These are phyloP conservation scores for Rhopalosiphum maidis DNA, from an alignment of 1,140 invertebrate species.

Conservation along the genomic window DNA sequence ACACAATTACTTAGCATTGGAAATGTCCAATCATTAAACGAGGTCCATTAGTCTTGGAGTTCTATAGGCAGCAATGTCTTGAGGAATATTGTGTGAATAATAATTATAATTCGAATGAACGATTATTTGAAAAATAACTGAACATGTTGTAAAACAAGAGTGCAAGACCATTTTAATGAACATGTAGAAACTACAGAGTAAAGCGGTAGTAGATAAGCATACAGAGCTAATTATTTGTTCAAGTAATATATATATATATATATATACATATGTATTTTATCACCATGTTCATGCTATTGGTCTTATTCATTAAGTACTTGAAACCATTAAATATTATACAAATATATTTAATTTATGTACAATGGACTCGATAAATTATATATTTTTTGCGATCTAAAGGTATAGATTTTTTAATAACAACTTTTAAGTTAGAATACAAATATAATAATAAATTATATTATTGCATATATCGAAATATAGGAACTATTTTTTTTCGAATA, in stretches of 20 bases:
- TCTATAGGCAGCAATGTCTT: not conserved
- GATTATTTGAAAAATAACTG: not conserved
- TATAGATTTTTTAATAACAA: not conserved
- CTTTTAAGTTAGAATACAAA: not conserved
- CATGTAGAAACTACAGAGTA: not conserved
- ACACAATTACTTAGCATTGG: not conserved
- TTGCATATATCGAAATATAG: not conserved
- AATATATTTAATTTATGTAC: not conserved
- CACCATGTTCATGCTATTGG: too few relatives aligned
- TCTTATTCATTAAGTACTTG: not conserved
- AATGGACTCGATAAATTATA: not conserved
- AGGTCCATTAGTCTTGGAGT: constrained; percentile 4
- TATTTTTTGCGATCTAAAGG: not conserved
- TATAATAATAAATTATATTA: not conserved
- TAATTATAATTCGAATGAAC: not conserved
- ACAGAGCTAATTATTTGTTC: not conserved
- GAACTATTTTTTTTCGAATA: not conserved
- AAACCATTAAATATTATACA: not conserved
- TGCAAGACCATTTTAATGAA: not conserved
- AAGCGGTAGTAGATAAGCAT: not conserved
- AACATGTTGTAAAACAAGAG: not conserved
- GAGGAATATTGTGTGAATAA: not conserved
- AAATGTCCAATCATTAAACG: not conserved
- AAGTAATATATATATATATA: too few relatives aligned
- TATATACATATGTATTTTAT: too few relatives aligned